Percentiles rank a stretch among this genome's conserved stretches.
Conservation (phyloP, 2,888 invertebrate species). For the Colostygia pectinataria region DNA sequence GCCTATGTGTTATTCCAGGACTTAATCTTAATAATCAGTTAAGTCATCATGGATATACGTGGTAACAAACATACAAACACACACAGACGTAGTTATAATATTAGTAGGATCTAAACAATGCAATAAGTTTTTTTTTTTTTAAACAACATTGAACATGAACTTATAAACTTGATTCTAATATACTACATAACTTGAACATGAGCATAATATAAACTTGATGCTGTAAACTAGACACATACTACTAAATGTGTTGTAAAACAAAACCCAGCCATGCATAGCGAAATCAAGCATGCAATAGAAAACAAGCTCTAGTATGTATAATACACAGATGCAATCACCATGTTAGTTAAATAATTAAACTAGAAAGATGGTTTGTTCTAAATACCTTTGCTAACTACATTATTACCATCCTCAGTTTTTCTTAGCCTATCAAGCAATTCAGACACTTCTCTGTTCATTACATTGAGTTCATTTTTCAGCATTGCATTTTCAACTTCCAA, state of each 20-base stretch:
- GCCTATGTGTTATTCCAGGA: too few species aligned
- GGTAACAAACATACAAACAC: too few species aligned
- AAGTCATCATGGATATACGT: too few species aligned
- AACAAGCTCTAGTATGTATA: not conserved
- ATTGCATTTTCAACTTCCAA: slow-evolving; percentile 74
- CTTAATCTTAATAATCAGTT: too few species aligned
- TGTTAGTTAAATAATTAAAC: not conserved
- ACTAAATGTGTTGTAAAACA: not conserved
- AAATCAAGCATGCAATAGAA: not conserved
- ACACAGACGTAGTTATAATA: too few species aligned
- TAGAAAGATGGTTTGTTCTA: slow-evolving; percentile 17
- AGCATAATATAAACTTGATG: too few species aligned
- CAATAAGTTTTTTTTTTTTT: too few species aligned
- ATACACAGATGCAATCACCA: not conserved
- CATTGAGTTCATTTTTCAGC: slow-evolving; percentile 74
- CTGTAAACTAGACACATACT: not conserved
- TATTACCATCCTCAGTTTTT: slow-evolving; percentile 68
- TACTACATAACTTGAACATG: too few species aligned
- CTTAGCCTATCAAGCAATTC: slow-evolving; percentile 59
- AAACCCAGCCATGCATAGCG: slow-evolving; percentile 2
- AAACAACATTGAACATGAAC: too few species aligned
- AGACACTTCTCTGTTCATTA: slow-evolving; percentile 65
- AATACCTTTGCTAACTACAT: slow-evolving; percentile 47
- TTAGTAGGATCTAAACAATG: too few species aligned
- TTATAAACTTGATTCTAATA: too few species aligned